Evolutionary conservation across 2,797 vertebrate species (phyloP).

Genomic region (Sebastes aleutianus): DNA sequence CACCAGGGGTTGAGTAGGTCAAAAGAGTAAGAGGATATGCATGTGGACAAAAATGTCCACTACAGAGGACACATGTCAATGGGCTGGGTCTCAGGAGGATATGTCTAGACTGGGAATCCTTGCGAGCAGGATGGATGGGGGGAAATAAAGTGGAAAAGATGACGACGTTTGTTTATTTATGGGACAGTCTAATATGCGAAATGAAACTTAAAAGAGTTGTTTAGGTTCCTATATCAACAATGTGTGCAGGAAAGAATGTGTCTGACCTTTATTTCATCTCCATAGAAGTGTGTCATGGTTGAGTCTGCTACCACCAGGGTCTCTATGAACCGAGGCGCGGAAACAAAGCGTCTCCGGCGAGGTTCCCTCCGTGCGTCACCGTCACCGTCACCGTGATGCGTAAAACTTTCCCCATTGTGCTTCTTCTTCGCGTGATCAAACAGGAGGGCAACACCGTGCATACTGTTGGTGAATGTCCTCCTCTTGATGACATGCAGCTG

Average conservation of each 20-base stretch:
- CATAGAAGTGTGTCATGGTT: conserved; percentile 92
- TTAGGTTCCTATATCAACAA: conserved; percentile 5
- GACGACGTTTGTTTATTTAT: conserved; percentile 28
- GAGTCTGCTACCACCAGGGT: conserved; percentile 92
- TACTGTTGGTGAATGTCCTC: conserved; percentile 50
- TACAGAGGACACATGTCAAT: no score
- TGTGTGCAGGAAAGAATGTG: conserved; percentile 36
- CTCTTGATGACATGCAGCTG: conserved; percentile 84
- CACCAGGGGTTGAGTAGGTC: no score
- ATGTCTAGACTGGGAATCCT: not conserved
- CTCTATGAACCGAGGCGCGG: conserved; percentile 93
- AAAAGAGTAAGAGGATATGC: no score
- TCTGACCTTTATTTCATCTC: conserved; percentile 91
- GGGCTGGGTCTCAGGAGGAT: no score
- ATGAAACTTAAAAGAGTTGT: not conserved
- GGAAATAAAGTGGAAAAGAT: not conserved
- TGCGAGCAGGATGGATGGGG: not conserved
- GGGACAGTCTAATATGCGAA: not conserved
- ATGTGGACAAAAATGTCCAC: no score
- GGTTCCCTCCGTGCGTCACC: conserved; percentile 60
- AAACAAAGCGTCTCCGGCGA: conserved; percentile 87
- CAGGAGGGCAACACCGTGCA: conserved; percentile 14
- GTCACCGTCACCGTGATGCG: conserved; percentile 36
- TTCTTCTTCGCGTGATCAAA: conserved; percentile 53
- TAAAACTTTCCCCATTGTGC: conserved; percentile 49